Percentiles rank a stretch among this genome's conserved stretches.
Evolutionary conservation across 2,888 invertebrate genomes (phyloP).

Genomic region (Pediacus dermestoides): DNA sequence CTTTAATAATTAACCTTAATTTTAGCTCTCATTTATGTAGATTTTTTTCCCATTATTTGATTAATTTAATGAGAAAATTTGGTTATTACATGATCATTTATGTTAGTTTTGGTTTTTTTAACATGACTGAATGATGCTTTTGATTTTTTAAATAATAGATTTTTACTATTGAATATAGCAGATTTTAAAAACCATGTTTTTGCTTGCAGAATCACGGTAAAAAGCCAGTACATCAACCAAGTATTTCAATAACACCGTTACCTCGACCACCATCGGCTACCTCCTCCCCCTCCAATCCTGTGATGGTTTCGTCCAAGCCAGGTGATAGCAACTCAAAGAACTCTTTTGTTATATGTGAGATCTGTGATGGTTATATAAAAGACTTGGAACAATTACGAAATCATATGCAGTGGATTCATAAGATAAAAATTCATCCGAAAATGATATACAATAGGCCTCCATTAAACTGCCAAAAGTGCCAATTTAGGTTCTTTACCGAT

Average conservation of each 20-base stretch:
- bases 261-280: conserved; percentile 45
- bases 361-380: conserved; percentile 93
- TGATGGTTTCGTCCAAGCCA: conserved; percentile 46
- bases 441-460: conserved; percentile 95
- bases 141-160: too few relatives aligned
- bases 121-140: too few relatives aligned
- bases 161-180: too few relatives aligned
- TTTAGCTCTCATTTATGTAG: too few relatives aligned
- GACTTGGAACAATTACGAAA: conserved; percentile 90
- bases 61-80: too few relatives aligned
- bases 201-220: conserved; percentile 15
- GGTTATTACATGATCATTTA: too few relatives aligned
- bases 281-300: conserved; percentile 44
- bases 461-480: conserved; percentile 93
- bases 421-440: conserved; percentile 93
- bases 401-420: conserved; percentile 98
- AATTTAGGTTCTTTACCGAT: conserved; percentile 95
- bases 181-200: conserved; percentile 12
- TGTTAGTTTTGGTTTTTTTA: too few relatives aligned
- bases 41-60: too few relatives aligned
- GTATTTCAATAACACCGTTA: conserved; percentile 86
- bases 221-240: conserved; percentile 66
- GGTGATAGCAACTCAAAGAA: conserved; percentile 65
- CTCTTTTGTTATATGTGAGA: conserved; percentile 91
- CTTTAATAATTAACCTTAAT: too few relatives aligned